Conservation (phyloP, 2,797 vertebrate species). For the Anguilla obscura region DNA sequence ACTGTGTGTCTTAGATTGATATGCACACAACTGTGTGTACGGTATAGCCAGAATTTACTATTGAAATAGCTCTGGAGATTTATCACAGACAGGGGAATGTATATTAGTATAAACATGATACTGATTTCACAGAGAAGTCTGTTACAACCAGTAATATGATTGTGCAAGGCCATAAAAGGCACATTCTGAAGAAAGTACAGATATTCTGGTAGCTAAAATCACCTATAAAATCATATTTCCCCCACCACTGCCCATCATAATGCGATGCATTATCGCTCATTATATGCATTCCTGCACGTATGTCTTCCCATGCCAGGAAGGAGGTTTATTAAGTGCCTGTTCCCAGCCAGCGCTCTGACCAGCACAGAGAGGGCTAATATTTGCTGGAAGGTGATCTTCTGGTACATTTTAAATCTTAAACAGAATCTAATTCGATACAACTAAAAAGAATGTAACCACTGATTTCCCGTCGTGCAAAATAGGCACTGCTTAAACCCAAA, state of each 20-base stretch:
- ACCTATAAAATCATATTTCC: background rate
- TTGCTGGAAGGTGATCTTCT: constrained; percentile 35
- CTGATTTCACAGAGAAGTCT: background rate
- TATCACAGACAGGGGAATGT: background rate
- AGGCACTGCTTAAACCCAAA: constrained; percentile 50
- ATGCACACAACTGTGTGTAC: background rate
- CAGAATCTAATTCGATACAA: constrained; percentile 39
- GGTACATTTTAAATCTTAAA: constrained; percentile 47
- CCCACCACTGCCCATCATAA: background rate
- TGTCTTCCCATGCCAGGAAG: background rate
- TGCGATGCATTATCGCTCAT: background rate
- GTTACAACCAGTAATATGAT: background rate
- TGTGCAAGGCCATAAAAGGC: background rate
- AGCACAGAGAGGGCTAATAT: constrained; percentile 6
- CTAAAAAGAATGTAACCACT: constrained; percentile 47
- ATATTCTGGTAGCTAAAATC: background rate
- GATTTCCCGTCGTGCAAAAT: constrained; percentile 53
- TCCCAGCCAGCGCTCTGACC: background rate
- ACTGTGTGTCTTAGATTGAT: constrained; percentile 4
- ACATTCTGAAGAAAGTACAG: background rate
- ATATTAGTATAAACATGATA: background rate
- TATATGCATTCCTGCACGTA: background rate
- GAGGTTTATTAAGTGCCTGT: constrained; percentile 4
- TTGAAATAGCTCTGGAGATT: background rate
- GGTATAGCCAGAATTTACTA: background rate